Evolutionary conservation across 2,888 invertebrate genomes (phyloP), one percentile per base, ranked within the genome.

Genomic region (Eurytoma californica): DNA sequence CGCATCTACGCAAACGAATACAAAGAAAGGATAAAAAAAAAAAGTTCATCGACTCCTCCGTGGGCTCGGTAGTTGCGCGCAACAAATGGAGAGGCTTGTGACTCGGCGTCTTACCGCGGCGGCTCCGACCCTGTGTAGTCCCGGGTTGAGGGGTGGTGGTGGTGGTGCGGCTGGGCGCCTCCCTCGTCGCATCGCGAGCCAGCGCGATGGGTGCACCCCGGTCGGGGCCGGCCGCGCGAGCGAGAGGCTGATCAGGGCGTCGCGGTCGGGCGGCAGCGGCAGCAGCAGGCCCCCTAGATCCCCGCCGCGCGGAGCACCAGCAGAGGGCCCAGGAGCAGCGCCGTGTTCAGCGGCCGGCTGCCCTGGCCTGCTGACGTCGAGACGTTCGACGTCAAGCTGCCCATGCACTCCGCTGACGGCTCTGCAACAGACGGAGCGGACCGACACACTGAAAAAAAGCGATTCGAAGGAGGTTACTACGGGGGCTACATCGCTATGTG

Each of bases 371-470:
- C 83, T 81, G 7, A 85, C 87, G 3, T 87, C 1, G 89, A 89
- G 47, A 90, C 88, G 82, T 87, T 89, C 57, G 89, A 89, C 7
- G 89, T 87, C 49, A 90, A 86, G 13, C 86, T 87, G 68, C 86
- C 84, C 82, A 86, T 88, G 84, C 90, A 90, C 77, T 88, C 87
- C 9, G 86, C 84, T n/a, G 85, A 82, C 47, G 88, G 87, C 84
- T 90, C 90, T 90, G 85, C 0, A 85, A 85, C 3, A 18, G 9
- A 7, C 16, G 9, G 24, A 58, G 14, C 49, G 39, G 39, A 9
- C 39, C 9, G 39, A 39, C 39, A 39, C 39, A 39, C 39, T 39
- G 39, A 39, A 39, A 39, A 39, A 39, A 39, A 39, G 39, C 9
- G 9, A 39, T 39, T 39, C 39, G 39, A 39, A 7, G 9, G 39